Percentiles rank a stretch among this genome's conserved stretches.
Evolutionary conservation across 2,797 vertebrate species (phyloP).

Genomic region (Poeciliopsis presidionis): DNA sequence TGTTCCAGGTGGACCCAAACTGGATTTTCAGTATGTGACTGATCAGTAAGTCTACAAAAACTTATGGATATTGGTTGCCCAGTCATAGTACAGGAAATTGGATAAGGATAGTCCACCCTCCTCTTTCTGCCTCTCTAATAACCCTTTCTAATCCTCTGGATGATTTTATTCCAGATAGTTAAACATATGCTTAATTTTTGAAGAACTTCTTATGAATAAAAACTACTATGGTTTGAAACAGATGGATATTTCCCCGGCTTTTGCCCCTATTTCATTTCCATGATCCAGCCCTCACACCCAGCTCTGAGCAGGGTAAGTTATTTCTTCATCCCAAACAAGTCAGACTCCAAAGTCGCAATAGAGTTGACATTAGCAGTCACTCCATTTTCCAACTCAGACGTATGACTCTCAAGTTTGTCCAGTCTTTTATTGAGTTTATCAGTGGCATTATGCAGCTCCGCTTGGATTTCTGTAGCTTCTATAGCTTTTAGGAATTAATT

Average conservation of each 20-base stretch:
- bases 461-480: neutral
- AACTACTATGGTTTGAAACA: no score
- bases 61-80: neutral
- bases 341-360: neutral
- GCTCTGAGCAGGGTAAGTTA: neutral
- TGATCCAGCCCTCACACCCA: neutral
- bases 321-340: conserved; percentile 1
- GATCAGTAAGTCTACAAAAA: neutral
- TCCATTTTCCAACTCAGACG: neutral
- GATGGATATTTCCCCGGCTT: neutral
- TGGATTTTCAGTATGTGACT: neutral
- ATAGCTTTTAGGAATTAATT: neutral
- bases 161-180: no score
- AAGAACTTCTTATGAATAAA: no score
- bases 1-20: neutral
- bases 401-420: neutral
- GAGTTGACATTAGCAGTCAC: neutral
- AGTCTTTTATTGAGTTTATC: neutral
- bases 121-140: no score
- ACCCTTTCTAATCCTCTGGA: no score
- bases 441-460: neutral
- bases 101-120: no score
- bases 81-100: neutral
- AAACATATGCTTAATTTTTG: no score
- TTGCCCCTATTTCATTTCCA: neutral